These are phyloP conservation scores for Beris morrisii DNA, from an alignment of 2,888 invertebrate genomes.

Conservation along the genomic window DNA sequence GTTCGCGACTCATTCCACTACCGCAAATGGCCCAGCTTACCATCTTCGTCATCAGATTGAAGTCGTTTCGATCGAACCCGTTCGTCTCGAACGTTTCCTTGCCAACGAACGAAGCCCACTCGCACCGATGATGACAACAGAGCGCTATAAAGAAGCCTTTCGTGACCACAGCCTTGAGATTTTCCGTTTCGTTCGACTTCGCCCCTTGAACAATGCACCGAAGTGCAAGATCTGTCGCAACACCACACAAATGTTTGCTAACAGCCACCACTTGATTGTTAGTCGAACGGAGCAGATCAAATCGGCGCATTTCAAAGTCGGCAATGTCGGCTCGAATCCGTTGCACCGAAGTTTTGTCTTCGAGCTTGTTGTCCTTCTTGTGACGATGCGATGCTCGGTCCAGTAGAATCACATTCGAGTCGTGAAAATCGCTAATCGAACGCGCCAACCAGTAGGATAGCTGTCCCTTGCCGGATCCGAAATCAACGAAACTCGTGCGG, in stretches of 20 bases:
- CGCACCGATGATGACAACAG: constrained; percentile 89
- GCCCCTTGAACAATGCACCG: constrained; percentile 62
- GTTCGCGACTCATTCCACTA: constrained; percentile 63
- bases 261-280: constrained; percentile 66
- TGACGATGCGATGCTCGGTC: constrained; percentile 82
- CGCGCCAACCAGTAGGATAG: constrained; percentile 76
- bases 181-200: constrained; percentile 1
- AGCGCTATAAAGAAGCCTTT: constrained; percentile 75
- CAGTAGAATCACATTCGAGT: constrained; percentile 68
- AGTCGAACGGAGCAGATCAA: constrained; percentile 56
- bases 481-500: constrained; percentile 76
- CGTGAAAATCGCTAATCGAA: constrained; percentile 57
- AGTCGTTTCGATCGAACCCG: constrained; percentile 64
- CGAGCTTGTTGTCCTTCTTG: constrained; percentile 72
- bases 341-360: constrained; percentile 57
- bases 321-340: constrained; percentile 81
- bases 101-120: constrained; percentile 70
- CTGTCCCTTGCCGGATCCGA: constrained; percentile 89
- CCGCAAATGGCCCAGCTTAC: constrained; percentile 92
- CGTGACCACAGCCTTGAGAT: constrained; percentile 42
- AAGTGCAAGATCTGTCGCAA: constrained; percentile 79
- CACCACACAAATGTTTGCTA: constrained; percentile 89
- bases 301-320: constrained; percentile 67
- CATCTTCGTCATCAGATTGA: constrained; percentile 75
- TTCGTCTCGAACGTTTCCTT: constrained; percentile 63